Base-by-base conservation (phyloP, 2,113 vertebrate genomes). In the Puntigrus tetrazona region DNA sequence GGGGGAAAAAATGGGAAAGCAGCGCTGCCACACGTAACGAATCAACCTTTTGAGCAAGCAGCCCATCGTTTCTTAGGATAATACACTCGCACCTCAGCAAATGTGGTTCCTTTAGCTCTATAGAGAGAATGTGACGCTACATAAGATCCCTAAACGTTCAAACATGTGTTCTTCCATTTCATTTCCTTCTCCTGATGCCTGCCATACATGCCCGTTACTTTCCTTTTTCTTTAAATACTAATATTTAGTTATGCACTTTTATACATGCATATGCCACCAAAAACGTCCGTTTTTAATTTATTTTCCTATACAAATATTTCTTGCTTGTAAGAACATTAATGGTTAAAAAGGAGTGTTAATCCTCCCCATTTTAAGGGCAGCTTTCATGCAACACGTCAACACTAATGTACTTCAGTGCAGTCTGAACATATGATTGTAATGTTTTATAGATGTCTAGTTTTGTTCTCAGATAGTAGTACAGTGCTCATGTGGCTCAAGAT, bases 211-310 rank as follows among this genome's bases (percentile, higher is more conserved):
- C 45, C 41, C 72, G 80, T 52, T 82, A 20, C 65, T 52, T 70
- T 65, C 29, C 20, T 69, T 50, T 82, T 31, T 52, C 41, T 70
- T 82, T 34, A 25, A 75, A 2, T 41, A 79, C 14, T 1, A 47
- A 81, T 47, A 67, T 67, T 82, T 55, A 55, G 70, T 72, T 82
- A 82, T 70, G 80, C 80, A 82, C 80, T 82, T 82, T 82, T 72
- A 82, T 82, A 82, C 80, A 55, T 69, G 63, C 79, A 69, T 70
- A 70, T 55, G 22, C n/a, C 80, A 82, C 80, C 80, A 82, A 82
- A 67, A 81, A 50, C 13, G 61, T 55, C n/a, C n/a, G n/a, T 55
- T 57, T 57, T 57, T n/a, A 3, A 38, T 79, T 63, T 29, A 41
- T 63, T 63, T 70, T 69, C 45, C 43, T 81, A 36, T 18, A 22